Evolutionary conservation across 2,888 invertebrate species (phyloP), one percentile per base, ranked within the genome.

Genomic region (Strigamia transsilvanica): DNA sequence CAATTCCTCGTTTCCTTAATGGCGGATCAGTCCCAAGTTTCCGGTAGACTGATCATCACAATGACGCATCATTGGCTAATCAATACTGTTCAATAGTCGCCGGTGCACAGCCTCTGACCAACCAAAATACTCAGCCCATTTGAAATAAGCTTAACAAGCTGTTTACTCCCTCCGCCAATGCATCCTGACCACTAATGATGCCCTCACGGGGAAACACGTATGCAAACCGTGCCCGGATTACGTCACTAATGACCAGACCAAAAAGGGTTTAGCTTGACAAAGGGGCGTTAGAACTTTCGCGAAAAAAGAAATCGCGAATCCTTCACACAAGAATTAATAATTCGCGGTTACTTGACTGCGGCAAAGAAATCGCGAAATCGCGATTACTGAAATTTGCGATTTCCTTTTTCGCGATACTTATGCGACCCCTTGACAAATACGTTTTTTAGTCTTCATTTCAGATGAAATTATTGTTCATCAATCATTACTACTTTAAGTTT

Each of bases 11-110:
- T 46, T 46, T 46, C 46, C 46, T 46, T 46, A 46, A 46, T 46
- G 46, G 46, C 46, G 46, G 46, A 46, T 46, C 46, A 46, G 46
- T 46, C 46, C 46, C 46, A 46, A 46, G 46, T 46, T 46, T 46
- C 46, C 46, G 46, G 46, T 46, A 46, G 46, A 46, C 4, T 46
- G 46, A 46, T 46, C 46, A 46, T 46, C 46, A 46, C 46, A 46
- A 46, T 46, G 46, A 46, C 46, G 46, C 46, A 46, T 46, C 46
- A 46, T 46, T 46, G 46, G 46, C 46, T 46, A 46, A 46, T 46
- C 46, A 46, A 46, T 46, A 46, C 46, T 46, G 46, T 46, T 46
- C 46, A 46, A 46, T 46, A 46, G 46, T 46, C 46, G 46, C 46
- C 46, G 46, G 46, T 46, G 46, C 46, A 46, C 46, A 46, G 46